Evolutionary conservation across 2,113 vertebrate species (phyloP).

Genomic region (Brienomyrus longianalis): DNA sequence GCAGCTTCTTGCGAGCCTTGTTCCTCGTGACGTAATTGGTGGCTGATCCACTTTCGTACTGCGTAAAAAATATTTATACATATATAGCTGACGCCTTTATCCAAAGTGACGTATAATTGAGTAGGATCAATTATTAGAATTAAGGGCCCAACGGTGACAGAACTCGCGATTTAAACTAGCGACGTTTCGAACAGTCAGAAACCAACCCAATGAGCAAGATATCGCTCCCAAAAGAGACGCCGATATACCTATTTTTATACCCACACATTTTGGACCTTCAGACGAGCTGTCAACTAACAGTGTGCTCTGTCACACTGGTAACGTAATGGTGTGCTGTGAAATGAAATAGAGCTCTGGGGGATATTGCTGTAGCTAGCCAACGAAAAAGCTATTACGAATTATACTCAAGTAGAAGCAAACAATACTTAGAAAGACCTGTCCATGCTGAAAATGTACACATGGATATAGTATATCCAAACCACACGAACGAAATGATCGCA

Average conservation of each 20-base stretch:
- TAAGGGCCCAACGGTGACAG: neutral
- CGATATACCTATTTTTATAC: neutral
- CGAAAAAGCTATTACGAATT: neutral
- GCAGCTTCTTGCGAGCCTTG: slow-evolving; percentile 86
- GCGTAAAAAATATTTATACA: slow-evolving; percentile 15
- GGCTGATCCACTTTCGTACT: slow-evolving; percentile 83
- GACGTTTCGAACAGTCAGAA: neutral
- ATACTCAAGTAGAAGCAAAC: neutral
- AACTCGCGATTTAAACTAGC: neutral
- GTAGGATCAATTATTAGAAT: neutral
- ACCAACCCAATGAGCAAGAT: neutral
- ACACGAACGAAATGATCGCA: neutral
- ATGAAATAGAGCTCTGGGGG: neutral
- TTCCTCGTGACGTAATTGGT: slow-evolving; percentile 96
- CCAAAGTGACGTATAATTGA: neutral
- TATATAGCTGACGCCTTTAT: neutral
- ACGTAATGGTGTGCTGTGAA: neutral
- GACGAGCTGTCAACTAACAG: neutral
- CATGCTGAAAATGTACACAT: slow-evolving; percentile 3
- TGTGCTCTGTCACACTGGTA: neutral
- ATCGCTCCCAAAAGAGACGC: neutral
- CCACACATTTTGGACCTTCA: neutral
- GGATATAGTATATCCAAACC: neutral
- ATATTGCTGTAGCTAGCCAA: neutral
- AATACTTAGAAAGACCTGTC: neutral